These are phyloP conservation scores for Bombus cullumanus DNA, from an alignment of 1,140 invertebrate genomes.

Conservation along the genomic window DNA sequence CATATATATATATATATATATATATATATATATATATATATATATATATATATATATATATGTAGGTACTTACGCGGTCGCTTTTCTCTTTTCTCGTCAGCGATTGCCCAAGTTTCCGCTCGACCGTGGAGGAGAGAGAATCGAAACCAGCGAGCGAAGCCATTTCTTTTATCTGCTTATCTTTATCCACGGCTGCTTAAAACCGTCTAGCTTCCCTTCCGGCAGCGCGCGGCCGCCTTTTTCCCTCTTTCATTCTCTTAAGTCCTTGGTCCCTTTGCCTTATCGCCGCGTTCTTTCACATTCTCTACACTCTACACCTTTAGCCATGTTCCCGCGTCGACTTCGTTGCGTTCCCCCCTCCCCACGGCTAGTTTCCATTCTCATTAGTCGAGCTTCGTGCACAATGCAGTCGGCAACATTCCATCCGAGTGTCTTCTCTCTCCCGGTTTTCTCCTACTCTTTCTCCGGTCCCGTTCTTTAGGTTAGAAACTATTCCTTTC, in stretches of 20 bases:
- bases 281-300: background rate
- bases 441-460: background rate
- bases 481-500: constrained; percentile 15
- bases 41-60: too few relatives aligned
- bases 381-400: constrained; percentile 71
- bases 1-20: too few relatives aligned
- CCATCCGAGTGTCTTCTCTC: constrained; percentile 16
- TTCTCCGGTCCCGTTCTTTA: background rate
- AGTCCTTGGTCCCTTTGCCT: constrained; percentile 16
- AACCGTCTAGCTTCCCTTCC: constrained; percentile 29
- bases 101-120: constrained; percentile 14
- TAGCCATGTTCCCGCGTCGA: background rate
- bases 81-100: background rate
- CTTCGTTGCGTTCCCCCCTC: background rate
- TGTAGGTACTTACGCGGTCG: background rate
- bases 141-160: constrained; percentile 27
- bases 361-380: constrained; percentile 66
- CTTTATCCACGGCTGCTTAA: constrained; percentile 64
- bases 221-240: background rate
- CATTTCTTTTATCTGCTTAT: constrained; percentile 65
- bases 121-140: constrained; percentile 14
- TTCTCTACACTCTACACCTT: constrained; percentile 4
- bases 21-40: too few relatives aligned
- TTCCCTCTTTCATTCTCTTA: constrained; percentile 34
- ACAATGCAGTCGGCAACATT: constrained; percentile 62